Percentiles rank a stretch among this genome's conserved stretches.
These are phyloP conservation scores for Rhyzopertha dominica DNA, from an alignment of 1,140 invertebrate genomes.

Conservation along the genomic window DNA sequence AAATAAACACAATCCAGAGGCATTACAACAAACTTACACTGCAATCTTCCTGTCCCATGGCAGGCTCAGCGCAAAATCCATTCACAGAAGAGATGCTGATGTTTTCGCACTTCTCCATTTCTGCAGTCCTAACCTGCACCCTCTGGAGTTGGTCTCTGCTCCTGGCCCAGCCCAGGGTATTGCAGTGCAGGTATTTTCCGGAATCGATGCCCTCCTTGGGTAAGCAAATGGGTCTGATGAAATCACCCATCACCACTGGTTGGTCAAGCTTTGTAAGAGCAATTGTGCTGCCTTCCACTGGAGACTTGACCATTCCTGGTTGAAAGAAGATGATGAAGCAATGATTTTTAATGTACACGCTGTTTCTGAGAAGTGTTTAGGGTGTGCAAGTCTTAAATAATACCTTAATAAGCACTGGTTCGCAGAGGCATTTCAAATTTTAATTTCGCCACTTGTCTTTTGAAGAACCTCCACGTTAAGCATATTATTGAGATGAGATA, in stretches of 20 bases:
- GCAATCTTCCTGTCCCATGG: slow-evolving; percentile 72
- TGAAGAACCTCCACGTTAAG: too few species aligned
- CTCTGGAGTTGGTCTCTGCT: slow-evolving; percentile 74
- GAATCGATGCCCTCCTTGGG: slow-evolving; percentile 47
- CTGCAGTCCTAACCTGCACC: slow-evolving; percentile 64
- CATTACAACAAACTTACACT: slow-evolving; percentile 56
- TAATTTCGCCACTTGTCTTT: too few species aligned
- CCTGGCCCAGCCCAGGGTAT: slow-evolving; percentile 76
- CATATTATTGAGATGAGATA: too few species aligned
- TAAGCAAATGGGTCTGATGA: slow-evolving; percentile 76
- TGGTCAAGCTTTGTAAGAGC: slow-evolving; percentile 76
- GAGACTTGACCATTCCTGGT: slow-evolving; percentile 85
- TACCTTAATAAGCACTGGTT: too few species aligned
- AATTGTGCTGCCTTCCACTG: slow-evolving; percentile 79
- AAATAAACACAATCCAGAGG: background rate
- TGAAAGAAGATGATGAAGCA: too few species aligned
- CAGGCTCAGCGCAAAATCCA: slow-evolving; percentile 75
- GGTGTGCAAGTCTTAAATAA: too few species aligned
- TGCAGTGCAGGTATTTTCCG: slow-evolving; percentile 54
- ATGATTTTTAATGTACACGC: too few species aligned
- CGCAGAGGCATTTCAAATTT: too few species aligned
- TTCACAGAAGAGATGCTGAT: slow-evolving; percentile 77
- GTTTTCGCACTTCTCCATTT: slow-evolving; percentile 77
- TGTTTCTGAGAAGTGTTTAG: too few species aligned
- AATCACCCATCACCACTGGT: slow-evolving; percentile 70